phyloP scores from a whole-genome alignment of 2,113 vertebrate genomes.

The Ictidomys tridecemlineatus region DNA sequence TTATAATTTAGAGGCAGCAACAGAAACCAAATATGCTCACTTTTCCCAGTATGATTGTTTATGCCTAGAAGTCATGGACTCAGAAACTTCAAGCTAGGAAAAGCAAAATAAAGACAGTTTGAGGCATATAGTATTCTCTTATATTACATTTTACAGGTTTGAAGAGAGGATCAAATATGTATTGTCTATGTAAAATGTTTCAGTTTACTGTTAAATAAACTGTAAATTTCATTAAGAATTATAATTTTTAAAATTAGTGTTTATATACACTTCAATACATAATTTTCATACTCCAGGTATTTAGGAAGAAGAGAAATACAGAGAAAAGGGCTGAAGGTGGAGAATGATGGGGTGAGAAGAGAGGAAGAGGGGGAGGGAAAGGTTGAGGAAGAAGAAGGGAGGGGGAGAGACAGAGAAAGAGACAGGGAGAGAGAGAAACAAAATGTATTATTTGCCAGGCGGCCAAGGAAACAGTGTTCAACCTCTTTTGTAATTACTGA shows the following conservation, averaged over 20 bases:
- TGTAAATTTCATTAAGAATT: background rate
- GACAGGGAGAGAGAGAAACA: background rate
- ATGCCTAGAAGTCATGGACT: background rate
- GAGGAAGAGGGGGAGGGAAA: too few species aligned
- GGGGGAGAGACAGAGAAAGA: rapidly evolving
- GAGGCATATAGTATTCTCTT: background rate
- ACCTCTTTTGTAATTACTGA: background rate
- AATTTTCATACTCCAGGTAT: background rate
- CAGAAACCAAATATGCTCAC: background rate
- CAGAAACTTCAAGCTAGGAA: background rate
- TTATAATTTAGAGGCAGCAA: background rate
- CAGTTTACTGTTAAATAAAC: background rate
- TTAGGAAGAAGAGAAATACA: background rate
- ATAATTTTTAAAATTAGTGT: background rate
- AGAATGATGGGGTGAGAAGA: background rate
- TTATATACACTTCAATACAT: background rate
- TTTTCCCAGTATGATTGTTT: background rate
- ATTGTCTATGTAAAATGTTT: background rate
- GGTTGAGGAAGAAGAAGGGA: too few species aligned
- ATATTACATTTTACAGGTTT: background rate
- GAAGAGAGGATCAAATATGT: background rate
- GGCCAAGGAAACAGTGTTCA: background rate
- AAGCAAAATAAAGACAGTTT: background rate
- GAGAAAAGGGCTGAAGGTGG: background rate
- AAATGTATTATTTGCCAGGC: background rate